Percentiles rank a stretch among this genome's conserved stretches.
These are phyloP conservation scores for Stomorhina lunata DNA, from an alignment of 2,888 invertebrate species.

Conservation along the genomic window DNA sequence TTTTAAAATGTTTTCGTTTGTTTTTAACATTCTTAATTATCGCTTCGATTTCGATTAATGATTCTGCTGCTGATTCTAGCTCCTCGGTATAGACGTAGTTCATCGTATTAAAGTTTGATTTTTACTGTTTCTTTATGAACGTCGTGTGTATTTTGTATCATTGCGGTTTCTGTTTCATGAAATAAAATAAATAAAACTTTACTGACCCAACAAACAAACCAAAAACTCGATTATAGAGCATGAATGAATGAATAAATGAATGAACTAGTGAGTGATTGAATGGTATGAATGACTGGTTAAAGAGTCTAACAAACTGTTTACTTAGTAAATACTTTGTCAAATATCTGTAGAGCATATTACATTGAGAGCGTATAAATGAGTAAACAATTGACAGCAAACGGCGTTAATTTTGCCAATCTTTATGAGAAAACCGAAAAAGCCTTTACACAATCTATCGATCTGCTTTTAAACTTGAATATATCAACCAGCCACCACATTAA, in stretches of 20 bases:
- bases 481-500: conserved; percentile 29
- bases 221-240: conserved; percentile 50
- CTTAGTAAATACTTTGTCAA: neutral
- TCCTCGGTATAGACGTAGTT: conserved; percentile 30
- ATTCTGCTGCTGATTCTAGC: conserved; percentile 7
- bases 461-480: conserved; percentile 18
- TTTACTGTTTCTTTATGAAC: conserved; percentile 44
- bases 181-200: conserved; percentile 36
- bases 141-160: conserved; percentile 30
- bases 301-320: neutral
- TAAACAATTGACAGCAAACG: conserved; percentile 34
- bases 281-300: conserved; percentile 1
- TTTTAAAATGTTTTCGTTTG: conserved; percentile 27
- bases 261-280: too few relatives aligned
- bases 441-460: conserved; percentile 7
- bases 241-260: conserved; percentile 38
- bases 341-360: neutral
- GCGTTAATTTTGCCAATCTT: conserved; percentile 48
- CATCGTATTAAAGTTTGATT: conserved; percentile 56
- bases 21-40: neutral
- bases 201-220: conserved; percentile 47
- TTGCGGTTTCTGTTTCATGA: conserved; percentile 55
- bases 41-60: conserved; percentile 17
- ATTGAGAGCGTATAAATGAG: conserved; percentile 8
- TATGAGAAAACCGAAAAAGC: conserved; percentile 25